Evolutionary conservation across 2,797 vertebrate genomes (phyloP), one percentile per base, ranked within the genome.

Genomic region (Merluccius polli): DNA sequence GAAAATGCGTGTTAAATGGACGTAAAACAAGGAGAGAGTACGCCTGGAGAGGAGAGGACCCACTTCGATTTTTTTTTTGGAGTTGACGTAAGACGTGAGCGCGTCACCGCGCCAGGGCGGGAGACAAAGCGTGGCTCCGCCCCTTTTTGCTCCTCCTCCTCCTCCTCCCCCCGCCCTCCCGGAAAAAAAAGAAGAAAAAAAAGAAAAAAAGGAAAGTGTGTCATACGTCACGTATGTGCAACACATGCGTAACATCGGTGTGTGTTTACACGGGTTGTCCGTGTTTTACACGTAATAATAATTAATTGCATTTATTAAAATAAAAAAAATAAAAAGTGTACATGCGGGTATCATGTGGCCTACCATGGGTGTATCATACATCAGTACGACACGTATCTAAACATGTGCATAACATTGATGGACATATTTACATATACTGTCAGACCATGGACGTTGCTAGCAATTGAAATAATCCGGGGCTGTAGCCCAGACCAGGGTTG

Each of bases 31-130:
- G 85, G 85, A 92, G 89, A 88, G 89, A 87, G 59, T 65, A 88
- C 88, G 90, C 89, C 89, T 90, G 87, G 85, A 87, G 89, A 92
- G 15, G 44, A 29, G 63, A 67, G 1, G 88, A 91, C 89, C 87
- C 87, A 91, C 90, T 92, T 90, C 89, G 91, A 88, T 91, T 32
- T 31, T 30, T n/a, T 29, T 65, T 59, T 91, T 90, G 89, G 88
- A 92, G 85, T 89, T 91, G 87, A 92, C 92, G 93, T 91, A 89
- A 86, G 89, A 92, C 92, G 92, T 91, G 63, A 38, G 12, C 1
- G 83, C 88, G 90, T 90, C 79, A 83, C 44, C 44, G 84, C 88
- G 91, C 85, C 30, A 41, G 65, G 48, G 82, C 79, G 27, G 69
- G 2, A 87, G 87, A 89, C 82, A 65, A 65, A 65, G 59, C 59